Evolutionary conservation across 2,888 invertebrate genomes (phyloP).

Genomic region (Gymnoscelis rufifasciata): DNA sequence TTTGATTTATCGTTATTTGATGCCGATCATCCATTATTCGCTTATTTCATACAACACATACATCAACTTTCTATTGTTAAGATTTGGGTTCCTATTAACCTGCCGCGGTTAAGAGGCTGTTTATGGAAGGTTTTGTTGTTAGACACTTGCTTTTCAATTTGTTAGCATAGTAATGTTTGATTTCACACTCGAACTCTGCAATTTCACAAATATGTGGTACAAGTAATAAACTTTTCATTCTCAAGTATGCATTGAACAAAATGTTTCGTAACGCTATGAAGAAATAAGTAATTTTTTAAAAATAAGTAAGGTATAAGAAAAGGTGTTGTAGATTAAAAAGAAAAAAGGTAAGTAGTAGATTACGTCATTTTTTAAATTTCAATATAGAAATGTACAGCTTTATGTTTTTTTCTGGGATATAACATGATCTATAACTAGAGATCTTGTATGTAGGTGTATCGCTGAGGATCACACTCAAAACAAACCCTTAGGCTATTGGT

Average conservation of each 20-base stretch:
- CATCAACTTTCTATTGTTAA: constrained; percentile 16
- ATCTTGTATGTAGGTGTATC: too few species aligned
- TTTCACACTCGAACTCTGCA: constrained; percentile 43
- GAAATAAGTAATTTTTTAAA: too few species aligned
- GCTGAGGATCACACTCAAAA: too few species aligned
- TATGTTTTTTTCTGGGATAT: too few species aligned
- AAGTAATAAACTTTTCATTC: constrained; percentile 17
- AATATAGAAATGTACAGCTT: too few species aligned
- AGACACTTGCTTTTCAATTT: constrained; percentile 42
- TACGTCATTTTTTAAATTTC: too few species aligned
- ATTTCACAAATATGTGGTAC: constrained; percentile 22
- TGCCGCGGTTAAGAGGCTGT: constrained; percentile 8
- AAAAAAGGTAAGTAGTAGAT: too few species aligned
- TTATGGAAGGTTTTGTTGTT: constrained; percentile 4
- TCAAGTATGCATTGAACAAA: neutral
- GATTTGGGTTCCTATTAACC: constrained; percentile 14
- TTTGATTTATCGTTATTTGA: neutral
- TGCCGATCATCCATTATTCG: constrained; percentile 10
- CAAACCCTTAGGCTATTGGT: too few species aligned
- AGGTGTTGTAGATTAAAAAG: too few species aligned
- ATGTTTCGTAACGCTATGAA: too few species aligned
- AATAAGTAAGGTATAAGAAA: too few species aligned
- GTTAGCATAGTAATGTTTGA: constrained; percentile 42
- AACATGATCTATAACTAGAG: too few species aligned
- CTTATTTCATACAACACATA: constrained; percentile 8